These are phyloP conservation scores for Mamestra brassicae DNA, from an alignment of 2,888 invertebrate genomes.

Conservation along the genomic window DNA sequence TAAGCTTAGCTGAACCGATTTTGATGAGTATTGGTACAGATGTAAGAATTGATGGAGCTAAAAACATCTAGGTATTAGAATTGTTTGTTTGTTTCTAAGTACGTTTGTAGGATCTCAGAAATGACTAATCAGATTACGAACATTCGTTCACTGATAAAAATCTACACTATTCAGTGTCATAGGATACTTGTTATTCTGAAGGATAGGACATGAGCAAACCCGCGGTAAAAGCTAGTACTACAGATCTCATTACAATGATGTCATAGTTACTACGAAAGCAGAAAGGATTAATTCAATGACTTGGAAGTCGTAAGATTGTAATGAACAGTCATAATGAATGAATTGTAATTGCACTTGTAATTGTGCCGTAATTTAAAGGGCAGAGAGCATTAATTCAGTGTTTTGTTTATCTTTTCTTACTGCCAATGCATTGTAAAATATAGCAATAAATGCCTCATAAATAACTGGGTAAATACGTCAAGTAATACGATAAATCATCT, in stretches of 20 bases:
- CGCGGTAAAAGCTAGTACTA: neutral
- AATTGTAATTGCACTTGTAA: conserved; percentile 40
- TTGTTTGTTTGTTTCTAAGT: no score
- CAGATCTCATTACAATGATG: conserved; percentile 25
- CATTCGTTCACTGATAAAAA: no score
- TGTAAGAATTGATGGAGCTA: no score
- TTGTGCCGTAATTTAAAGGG: conserved; percentile 30
- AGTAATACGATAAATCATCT: conserved; percentile 26
- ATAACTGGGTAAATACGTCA: neutral
- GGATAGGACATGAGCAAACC: neutral
- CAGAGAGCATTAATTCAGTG: conserved; percentile 30
- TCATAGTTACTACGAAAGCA: conserved; percentile 32
- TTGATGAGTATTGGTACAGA: no score
- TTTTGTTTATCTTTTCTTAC: conserved; percentile 28
- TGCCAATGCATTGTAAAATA: conserved; percentile 25
- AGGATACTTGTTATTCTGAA: neutral
- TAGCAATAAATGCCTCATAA: conserved; percentile 31
- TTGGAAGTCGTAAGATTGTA: conserved; percentile 26
- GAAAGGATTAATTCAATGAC: conserved; percentile 11
- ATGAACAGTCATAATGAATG: conserved; percentile 13
- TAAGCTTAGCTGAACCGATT: no score
- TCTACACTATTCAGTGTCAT: neutral
- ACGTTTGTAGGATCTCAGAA: no score
- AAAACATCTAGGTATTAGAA: no score
- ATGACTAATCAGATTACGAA: neutral